phyloP scores from a whole-genome alignment of 2,113 vertebrate species.

The Theristicus caerulescens region DNA sequence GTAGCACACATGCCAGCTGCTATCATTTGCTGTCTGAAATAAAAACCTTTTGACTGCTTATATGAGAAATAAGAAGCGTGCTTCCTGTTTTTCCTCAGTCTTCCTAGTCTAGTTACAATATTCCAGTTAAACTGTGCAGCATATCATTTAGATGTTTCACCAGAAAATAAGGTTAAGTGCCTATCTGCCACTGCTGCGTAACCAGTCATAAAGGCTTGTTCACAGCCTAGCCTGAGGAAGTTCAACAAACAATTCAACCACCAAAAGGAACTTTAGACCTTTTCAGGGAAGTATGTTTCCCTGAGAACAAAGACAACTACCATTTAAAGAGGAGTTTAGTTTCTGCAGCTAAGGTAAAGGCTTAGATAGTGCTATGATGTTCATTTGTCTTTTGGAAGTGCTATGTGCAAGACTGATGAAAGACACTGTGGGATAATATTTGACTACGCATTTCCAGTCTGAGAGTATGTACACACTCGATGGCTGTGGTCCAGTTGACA shows the following conservation, averaged over 20 bases:
- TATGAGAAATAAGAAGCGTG: background rate
- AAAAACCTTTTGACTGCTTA: background rate
- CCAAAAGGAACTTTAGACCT: background rate
- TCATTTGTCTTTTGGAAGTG: background rate
- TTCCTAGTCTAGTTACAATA: background rate
- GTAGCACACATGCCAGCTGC: background rate
- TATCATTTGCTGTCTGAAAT: background rate
- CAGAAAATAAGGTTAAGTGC: background rate
- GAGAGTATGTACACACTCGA: accelerated
- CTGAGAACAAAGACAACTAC: background rate
- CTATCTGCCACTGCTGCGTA: background rate
- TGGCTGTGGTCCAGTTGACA: background rate
- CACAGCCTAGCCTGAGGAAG: background rate
- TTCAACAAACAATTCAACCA: background rate
- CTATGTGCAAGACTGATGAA: accelerated
- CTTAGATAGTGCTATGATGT: background rate
- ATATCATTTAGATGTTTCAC: background rate
- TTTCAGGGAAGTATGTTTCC: background rate
- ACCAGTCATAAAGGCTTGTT: background rate
- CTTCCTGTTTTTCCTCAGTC: background rate
- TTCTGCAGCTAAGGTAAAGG: background rate
- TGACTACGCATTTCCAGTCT: background rate
- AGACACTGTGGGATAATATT: background rate
- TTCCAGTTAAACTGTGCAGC: background rate
- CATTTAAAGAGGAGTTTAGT: background rate